Evolutionary conservation across 2,888 invertebrate genomes (phyloP).

Genomic region (Cremastinae sp.): DNA sequence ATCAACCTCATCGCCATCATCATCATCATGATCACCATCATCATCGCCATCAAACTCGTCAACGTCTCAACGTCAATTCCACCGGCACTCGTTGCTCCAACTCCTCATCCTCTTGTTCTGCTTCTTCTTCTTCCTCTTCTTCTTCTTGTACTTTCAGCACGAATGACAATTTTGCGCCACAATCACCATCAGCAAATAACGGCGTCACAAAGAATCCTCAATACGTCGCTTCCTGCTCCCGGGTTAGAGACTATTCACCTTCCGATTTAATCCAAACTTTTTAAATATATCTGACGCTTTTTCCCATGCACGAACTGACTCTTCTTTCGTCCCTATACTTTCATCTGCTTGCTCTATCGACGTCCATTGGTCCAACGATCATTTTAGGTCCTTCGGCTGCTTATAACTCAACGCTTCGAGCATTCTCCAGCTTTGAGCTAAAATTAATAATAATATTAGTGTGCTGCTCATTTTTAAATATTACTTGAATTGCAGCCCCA

Average conservation of each 20-base stretch:
- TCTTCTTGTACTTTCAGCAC: constrained; percentile 78
- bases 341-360: no score
- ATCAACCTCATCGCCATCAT: constrained; percentile 50
- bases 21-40: constrained; percentile 60
- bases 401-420: no score
- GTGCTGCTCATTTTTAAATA: no score
- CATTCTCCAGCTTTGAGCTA: no score
- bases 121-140: constrained; percentile 68
- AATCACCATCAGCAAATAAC: constrained; percentile 69
- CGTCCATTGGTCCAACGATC: no score
- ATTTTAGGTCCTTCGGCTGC: no score
- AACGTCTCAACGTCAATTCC: constrained; percentile 68
- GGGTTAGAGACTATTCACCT: constrained; percentile 75
- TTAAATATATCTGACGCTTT: constrained; percentile 43
- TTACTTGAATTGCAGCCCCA: no score
- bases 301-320: constrained; percentile 37
- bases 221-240: constrained; percentile 69
- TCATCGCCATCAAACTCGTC: constrained; percentile 67
- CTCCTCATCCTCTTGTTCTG: constrained; percentile 75
- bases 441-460: no score
- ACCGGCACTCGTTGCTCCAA: constrained; percentile 57
- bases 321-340: background rate
- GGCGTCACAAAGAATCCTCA: constrained; percentile 59
- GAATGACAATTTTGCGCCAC: constrained; percentile 75
- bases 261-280: constrained; percentile 68